Base-by-base conservation (phyloP, 2,113 vertebrate species). In the Albula goreensis region DNA sequence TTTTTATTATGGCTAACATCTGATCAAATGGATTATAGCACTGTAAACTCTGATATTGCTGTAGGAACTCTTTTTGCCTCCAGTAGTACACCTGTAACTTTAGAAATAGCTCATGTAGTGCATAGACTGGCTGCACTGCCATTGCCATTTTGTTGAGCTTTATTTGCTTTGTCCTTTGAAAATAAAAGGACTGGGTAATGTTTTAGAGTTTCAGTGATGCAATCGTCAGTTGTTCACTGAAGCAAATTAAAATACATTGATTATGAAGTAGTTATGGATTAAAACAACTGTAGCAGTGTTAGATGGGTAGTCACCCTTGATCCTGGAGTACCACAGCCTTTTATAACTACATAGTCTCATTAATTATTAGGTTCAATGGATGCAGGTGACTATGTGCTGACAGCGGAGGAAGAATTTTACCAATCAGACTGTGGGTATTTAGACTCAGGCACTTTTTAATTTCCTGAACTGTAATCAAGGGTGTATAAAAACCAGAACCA, bases 11-110 rank as follows among this genome's bases (percentile, higher is more conserved):
- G 87, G n/a, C 3, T 74, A 88, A 89, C 84, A 89, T 91, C 83
- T 89, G 81, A 56, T 84, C 85, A 89, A 89, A 90, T 86, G 79
- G 91, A 92, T 91, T 89, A 89, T 1, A 74, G 83, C 81, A 88
- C 85, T 88, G 63, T 31, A 80, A 70, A 87, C 80, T 79, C 86
- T 85, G 50, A 11, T 11, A 50, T 83, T 89, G 66, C 70, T 85
- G 53, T 77, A 85, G 78, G 85, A 88, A 82, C 70, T 56, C 49
- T n/a, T 88, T 86, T 77, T 63, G 31, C 41, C 81, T 82, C 22
- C n/a, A 17, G 56, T 50, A 66, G 13, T 48, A 78, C 49, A 85
- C 22, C 19, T 22, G 19, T 70, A 85, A 31, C 25, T 48, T 83
- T 53, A 50, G 50, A 81, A 52, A 19, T n/a, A 22, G 3, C 13